Evolutionary conservation across 2,113 vertebrate species (phyloP).

Genomic region (Lamprologus lemairii): DNA sequence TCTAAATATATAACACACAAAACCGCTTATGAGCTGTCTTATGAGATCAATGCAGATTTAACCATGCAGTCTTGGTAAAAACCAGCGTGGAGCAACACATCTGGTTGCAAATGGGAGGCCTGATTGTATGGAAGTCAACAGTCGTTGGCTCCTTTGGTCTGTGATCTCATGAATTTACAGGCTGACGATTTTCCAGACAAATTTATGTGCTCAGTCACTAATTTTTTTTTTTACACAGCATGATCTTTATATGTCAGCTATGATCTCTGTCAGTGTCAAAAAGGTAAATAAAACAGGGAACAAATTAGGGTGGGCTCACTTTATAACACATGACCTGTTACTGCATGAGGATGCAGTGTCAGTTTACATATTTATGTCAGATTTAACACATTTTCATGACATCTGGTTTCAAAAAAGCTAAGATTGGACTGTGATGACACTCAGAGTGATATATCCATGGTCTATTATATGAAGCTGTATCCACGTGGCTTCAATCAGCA

Average conservation of each 20-base stretch:
- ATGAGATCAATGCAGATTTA: background rate
- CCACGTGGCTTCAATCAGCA: background rate
- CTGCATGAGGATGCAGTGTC: background rate
- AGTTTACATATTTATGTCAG: background rate
- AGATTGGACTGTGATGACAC: background rate
- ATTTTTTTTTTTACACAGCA: background rate
- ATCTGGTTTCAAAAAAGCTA: background rate
- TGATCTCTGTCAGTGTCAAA: background rate
- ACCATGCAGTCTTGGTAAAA: background rate
- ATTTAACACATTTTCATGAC: background rate
- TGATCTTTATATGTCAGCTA: background rate
- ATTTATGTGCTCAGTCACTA: background rate
- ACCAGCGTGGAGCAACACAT: background rate
- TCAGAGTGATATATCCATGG: fast-evolving
- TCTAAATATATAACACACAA: fast-evolving
- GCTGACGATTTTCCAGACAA: fast-evolving
- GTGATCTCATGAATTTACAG: background rate
- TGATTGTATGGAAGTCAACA: background rate
- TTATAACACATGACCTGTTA: background rate
- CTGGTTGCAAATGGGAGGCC: background rate
- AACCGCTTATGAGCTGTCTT: fast-evolving
- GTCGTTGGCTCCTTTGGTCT: background rate
- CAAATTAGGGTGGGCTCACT: background rate
- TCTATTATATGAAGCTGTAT: background rate
- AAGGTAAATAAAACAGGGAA: background rate